Evolutionary conservation across 2,797 vertebrate genomes (phyloP), one percentile per base, ranked within the genome.

Genomic region (Hippocampus kuda): DNA sequence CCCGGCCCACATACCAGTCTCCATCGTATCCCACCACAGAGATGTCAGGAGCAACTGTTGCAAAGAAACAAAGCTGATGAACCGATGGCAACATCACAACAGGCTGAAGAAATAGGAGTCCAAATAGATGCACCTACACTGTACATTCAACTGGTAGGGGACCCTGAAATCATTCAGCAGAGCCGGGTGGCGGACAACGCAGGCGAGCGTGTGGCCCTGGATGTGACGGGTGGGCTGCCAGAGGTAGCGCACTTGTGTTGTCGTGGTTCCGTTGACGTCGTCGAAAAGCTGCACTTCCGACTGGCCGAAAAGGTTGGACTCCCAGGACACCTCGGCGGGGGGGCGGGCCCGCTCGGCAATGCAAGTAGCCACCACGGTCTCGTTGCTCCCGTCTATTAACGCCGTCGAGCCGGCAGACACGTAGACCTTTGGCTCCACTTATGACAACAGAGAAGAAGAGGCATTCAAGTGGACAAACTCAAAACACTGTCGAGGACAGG

Each of bases 1-100:
- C 93, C 80, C 94, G 92, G 76, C 97, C 95, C 67, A 94, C 89
- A 77, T 93, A 93, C 97, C 97, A 99, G 87, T 98, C 94, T 53
- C 93, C 93, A 86, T 98, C 95, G 79, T 96, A 98, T 20, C 96
- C 97, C 79, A 94, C 92, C 69, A 98, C 90, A 20, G 92, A 92
- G 84, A 99, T 94, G 83, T 98, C 95, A 66, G 97, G 97, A 66
- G 95, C 93, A 91, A 94, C 97, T 98, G 83, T 34, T 84, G 81
- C 66, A 66, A 67, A 69, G 13, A 38, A 18, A 6, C 44, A 44
- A 41, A 60, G 65, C 7, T 9, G 16, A 15, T 64, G 30, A 41
- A 38, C 20, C 1, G 42, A 54, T 54, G 12, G 38, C 66, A 24
- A 54, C 6, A 46, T 44, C 2, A 65, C 1, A 3, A 27, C 13